phyloP scores from a whole-genome alignment of 2,113 vertebrate species.

The Ovis canadensis region DNA sequence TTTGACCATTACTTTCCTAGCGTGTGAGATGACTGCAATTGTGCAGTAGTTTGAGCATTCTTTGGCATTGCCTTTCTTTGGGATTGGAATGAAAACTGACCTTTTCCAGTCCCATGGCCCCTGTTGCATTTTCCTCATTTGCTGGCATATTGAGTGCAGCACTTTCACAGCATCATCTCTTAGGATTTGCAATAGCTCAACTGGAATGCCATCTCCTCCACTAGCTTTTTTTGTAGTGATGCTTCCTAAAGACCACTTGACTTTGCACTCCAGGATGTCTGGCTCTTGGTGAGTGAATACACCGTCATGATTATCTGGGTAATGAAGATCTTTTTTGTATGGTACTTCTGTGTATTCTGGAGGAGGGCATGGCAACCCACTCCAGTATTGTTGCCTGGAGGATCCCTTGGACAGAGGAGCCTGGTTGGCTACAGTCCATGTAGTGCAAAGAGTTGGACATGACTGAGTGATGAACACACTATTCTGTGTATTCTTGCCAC shows the following conservation, averaged over 20 bases:
- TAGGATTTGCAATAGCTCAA: not conserved
- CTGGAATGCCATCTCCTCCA: not conserved
- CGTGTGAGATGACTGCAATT: not conserved
- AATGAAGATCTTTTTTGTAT: not conserved
- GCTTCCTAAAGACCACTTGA: not conserved
- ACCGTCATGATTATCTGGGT: not conserved
- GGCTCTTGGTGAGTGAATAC: not conserved
- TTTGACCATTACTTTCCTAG: not conserved
- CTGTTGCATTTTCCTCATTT: not conserved
- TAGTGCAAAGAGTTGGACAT: rapidly evolving
- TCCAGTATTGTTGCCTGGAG: not conserved
- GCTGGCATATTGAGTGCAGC: not conserved
- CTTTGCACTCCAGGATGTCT: not conserved
- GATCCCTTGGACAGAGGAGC: not conserved
- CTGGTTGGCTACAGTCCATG: not conserved
- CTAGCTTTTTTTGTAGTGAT: not conserved
- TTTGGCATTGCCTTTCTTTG: not conserved
- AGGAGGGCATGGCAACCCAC: not conserved
- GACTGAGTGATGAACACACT: not conserved
- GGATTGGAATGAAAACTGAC: not conserved
- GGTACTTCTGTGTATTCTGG: not conserved
- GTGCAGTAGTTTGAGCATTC: not conserved
- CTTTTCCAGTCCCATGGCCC: not conserved
- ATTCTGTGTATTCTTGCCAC: not conserved
- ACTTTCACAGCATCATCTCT: not conserved